These are phyloP conservation scores for Pteronotus mesoamericanus DNA, from an alignment of 2,797 vertebrate genomes.

Conservation along the genomic window DNA sequence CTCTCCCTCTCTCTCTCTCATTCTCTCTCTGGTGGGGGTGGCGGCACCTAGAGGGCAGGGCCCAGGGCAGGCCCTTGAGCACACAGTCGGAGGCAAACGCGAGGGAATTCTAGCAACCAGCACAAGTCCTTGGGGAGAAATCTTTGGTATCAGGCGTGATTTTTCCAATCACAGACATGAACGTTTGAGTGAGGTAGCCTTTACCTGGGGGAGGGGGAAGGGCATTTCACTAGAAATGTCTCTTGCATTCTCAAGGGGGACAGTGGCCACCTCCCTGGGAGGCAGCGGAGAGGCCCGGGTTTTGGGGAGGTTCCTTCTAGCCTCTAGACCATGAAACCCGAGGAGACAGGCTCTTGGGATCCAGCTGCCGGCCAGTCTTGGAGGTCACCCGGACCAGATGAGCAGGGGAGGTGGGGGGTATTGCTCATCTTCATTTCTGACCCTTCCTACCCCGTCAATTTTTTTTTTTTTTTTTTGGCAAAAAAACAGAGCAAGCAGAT, in stretches of 20 bases:
- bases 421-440: not conserved
- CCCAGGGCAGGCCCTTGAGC: not conserved
- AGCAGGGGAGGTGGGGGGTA: not conserved
- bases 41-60: not conserved
- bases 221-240: conserved; percentile 94
- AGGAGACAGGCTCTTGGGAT: conserved; percentile 64
- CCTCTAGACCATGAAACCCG: conserved; percentile 76
- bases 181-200: conserved; percentile 97
- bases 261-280: conserved; percentile 11
- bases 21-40: not conserved
- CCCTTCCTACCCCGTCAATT: not conserved
- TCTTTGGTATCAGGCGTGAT: conserved; percentile 99
- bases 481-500: conserved; percentile 52
- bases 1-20: conserved; percentile 32
- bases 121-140: conserved; percentile 91
- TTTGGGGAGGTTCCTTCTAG: conserved; percentile 66
- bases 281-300: not conserved
- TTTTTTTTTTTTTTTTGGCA: conserved; percentile 68
- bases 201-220: conserved; percentile 80
- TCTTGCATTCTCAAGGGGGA: conserved; percentile 81
- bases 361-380: conserved; percentile 60
- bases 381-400: conserved; percentile 43
- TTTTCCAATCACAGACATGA: conserved; percentile 95
- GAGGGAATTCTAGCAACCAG: conserved; percentile 81
- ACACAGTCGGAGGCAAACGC: not conserved